Base-by-base conservation (phyloP, 2,797 vertebrate genomes). In the Telmatherina bonti region DNA sequence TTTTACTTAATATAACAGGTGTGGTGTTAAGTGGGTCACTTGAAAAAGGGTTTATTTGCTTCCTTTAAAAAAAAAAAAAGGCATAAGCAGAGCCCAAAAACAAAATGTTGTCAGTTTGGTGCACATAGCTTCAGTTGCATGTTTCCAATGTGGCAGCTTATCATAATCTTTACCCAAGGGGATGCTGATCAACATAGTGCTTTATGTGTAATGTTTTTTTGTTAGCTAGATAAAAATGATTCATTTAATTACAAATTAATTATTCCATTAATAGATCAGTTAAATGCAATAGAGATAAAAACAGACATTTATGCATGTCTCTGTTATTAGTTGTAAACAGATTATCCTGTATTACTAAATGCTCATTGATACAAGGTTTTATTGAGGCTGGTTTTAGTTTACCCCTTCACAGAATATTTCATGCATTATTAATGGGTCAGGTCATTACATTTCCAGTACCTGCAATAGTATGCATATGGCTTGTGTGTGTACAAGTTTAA, bases 211-310 rank as follows among this genome's bases (percentile, higher is more conserved):
- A 79, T 68, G 52, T 33, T 76, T 36, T 52, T 69, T 53, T 68
- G 79, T 78, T 65, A 49, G 24, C 69, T 62, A 73, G 75, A 86
- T 84, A 80, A 82, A 54, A 63, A 72, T 74, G 63, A 77, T 78
- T 86, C 54, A 79, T 83, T 78, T 59, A 81, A 76, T 76, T 78
- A 76, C 67, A 67, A 70, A 71, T 81, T 86, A 86, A 86, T 90
- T 66, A 79, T 61, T 70, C 72, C 49, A 83, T 92, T 91, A 89
- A 88, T 84, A 62, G 88, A 88, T 89, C 85, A 90, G 89, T 92
- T 91, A 84, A 79, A 90, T 83, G 76, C 78, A 70, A 41, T 78
- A 58, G 49, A 78, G 70, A 76, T 73, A 67, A 69, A 68, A 79
- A 74, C 20, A 24, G 10, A 67, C 74, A 35, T 64, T 56, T 71